Evolutionary conservation across 2,797 vertebrate species (phyloP).

Genomic region (Hydrophis major): DNA sequence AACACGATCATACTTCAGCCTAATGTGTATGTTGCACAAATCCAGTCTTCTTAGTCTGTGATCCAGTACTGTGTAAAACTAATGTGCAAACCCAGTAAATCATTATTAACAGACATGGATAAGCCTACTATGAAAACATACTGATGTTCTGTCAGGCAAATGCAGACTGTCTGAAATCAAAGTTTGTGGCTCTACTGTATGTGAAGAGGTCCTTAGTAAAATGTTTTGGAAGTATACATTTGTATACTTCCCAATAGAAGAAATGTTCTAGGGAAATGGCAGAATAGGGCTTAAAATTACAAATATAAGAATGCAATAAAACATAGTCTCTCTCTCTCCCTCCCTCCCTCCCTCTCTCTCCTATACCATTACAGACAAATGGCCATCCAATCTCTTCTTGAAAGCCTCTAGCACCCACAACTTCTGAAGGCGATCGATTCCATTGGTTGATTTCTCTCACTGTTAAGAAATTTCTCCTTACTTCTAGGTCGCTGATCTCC

Average conservation of each 20-base stretch:
- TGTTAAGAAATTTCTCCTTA: not conserved
- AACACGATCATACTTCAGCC: not conserved
- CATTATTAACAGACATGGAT: not conserved
- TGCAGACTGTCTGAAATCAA: not conserved
- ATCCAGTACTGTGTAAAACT: not conserved
- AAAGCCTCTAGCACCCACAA: not conserved
- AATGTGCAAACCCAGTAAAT: not conserved
- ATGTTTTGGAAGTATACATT: not conserved
- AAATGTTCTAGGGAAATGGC: not conserved
- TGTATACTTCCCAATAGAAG: not conserved
- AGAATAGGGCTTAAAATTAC: not conserved
- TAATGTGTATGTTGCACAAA: not conserved
- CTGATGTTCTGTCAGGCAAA: not conserved
- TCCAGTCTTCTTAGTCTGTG: not conserved
- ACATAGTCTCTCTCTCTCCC: not conserved
- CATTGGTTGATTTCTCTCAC: not conserved
- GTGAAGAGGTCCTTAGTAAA: not conserved
- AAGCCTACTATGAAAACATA: not conserved
- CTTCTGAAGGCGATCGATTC: not conserved
- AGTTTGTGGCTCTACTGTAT: not conserved
- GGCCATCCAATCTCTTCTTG: not conserved
- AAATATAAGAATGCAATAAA: not conserved
- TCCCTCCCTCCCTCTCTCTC: too few species aligned
- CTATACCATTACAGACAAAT: not conserved
- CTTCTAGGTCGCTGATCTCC: not conserved